Evolutionary conservation across 2,797 vertebrate genomes (phyloP).

Genomic region (Periophthalmus magnuspinnatus): DNA sequence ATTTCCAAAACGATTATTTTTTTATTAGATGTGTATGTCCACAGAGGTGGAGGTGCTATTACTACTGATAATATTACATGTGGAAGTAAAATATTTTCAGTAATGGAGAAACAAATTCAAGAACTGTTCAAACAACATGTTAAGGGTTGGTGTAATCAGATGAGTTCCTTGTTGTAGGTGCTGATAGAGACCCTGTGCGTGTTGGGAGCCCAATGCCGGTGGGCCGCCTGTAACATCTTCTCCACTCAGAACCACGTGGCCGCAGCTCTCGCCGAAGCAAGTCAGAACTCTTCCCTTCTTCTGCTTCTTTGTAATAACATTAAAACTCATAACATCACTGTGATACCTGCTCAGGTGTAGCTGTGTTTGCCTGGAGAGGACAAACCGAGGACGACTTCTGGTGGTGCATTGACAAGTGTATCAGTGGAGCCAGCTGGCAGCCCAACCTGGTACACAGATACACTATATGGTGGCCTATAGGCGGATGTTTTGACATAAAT

Average conservation of each 20-base stretch:
- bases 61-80: too few species aligned
- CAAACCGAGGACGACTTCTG: constrained; percentile 98
- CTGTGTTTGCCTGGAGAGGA: constrained; percentile 97
- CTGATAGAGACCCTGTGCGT: constrained; percentile 96
- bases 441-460: constrained; percentile 90
- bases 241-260: constrained; percentile 98
- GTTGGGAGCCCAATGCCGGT: constrained; percentile 93
- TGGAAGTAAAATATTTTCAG: too few species aligned
- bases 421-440: constrained; percentile 97
- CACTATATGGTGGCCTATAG: not conserved
- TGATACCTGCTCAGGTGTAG: constrained; percentile 81
- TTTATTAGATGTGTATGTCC: too few species aligned
- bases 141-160: not conserved
- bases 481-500: not conserved
- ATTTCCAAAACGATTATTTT: too few species aligned
- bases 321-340: not conserved
- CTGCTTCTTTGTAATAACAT: not conserved
- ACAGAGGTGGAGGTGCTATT: too few species aligned
- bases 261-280: constrained; percentile 92
- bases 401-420: constrained; percentile 99
- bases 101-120: too few species aligned
- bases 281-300: constrained; percentile 65
- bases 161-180: constrained; percentile 73
- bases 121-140: too few species aligned
- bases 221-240: constrained; percentile 98